phyloP scores from a whole-genome alignment of 2,888 invertebrate species.

The Acleris holmiana region DNA sequence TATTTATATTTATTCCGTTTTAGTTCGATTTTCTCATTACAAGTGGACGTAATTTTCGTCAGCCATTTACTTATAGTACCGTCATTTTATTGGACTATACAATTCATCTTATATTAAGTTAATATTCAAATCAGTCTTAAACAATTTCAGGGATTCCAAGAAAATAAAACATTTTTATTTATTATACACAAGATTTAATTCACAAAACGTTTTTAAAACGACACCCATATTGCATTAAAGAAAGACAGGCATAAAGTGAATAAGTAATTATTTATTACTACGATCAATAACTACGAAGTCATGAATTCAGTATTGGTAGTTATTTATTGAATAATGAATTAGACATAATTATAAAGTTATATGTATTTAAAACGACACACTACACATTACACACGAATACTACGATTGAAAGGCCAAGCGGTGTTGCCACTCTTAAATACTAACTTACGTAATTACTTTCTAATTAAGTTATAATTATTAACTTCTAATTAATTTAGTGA shows the following conservation, averaged over 20 bases:
- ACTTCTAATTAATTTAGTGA: constrained; percentile 33
- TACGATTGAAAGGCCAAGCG: constrained; percentile 83
- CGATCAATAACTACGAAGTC: constrained; percentile 48
- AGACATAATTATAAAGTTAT: constrained; percentile 50
- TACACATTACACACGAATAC: constrained; percentile 67
- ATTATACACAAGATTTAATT: constrained; percentile 77
- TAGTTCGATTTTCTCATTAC: too few relatives aligned
- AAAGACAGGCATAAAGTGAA: constrained; percentile 78
- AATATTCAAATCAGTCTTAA: neutral
- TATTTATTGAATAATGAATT: constrained; percentile 46
- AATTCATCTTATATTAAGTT: too few relatives aligned
- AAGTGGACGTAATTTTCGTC: too few relatives aligned
- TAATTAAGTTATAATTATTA: constrained; percentile 37
- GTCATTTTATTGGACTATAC: too few relatives aligned
- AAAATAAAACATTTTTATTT: constrained; percentile 58
- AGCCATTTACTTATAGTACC: too few relatives aligned
- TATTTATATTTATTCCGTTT: too few relatives aligned
- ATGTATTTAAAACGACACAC: constrained; percentile 51
- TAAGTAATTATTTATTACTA: constrained; percentile 63
- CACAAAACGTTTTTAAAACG: constrained; percentile 82
- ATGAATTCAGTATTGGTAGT: constrained; percentile 47
- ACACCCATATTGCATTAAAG: constrained; percentile 81
- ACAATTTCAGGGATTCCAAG: constrained; percentile 45
- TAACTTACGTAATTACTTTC: constrained; percentile 46
- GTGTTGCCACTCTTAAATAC: constrained; percentile 76